Percentiles rank a stretch among this genome's conserved stretches.
These are phyloP conservation scores for Callipepla californica DNA, from an alignment of 2,113 vertebrate species.

Conservation along the genomic window DNA sequence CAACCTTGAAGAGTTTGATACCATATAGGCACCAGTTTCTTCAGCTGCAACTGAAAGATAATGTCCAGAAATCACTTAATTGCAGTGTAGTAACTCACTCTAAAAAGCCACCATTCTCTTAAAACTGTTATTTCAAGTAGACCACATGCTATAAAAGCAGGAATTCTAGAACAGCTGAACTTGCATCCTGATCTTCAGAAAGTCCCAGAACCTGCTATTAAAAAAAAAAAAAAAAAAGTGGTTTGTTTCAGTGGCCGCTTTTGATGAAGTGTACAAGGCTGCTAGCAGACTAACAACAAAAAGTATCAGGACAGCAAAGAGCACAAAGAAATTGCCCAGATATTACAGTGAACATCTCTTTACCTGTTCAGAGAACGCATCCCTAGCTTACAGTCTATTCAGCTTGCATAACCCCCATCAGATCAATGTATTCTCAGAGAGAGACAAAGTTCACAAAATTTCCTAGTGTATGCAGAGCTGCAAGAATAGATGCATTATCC, in stretches of 20 bases:
- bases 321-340: background rate
- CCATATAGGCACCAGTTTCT: background rate
- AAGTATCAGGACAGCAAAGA: background rate
- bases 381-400: background rate
- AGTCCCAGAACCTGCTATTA: background rate
- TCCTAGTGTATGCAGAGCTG: background rate
- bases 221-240: too few species aligned
- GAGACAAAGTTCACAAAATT: background rate
- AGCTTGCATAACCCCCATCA: background rate
- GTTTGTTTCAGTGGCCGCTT: too few species aligned
- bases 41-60: background rate
- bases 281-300: background rate
- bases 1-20: rapidly evolving
- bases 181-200: background rate
- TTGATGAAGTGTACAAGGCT: background rate
- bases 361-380: background rate
- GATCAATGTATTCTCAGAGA: background rate
- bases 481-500: background rate
- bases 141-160: background rate
- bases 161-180: rapidly evolving
- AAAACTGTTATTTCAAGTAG: background rate
- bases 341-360: background rate
- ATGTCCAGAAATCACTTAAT: background rate
- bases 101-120: background rate
- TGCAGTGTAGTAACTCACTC: background rate